Conservation (phyloP, 2,113 vertebrate species). For the Numenius arquata region DNA sequence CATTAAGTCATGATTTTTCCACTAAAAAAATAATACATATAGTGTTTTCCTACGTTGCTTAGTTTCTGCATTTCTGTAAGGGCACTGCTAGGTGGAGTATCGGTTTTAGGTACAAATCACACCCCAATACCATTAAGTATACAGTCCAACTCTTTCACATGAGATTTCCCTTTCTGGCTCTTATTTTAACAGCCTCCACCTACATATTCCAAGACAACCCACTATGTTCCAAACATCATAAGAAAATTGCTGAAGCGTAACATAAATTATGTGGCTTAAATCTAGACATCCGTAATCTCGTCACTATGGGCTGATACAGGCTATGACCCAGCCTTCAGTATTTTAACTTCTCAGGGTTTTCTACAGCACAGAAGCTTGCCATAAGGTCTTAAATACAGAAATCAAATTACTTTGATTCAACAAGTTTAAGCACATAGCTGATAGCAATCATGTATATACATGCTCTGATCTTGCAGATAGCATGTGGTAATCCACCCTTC, state of each 20-base stretch:
- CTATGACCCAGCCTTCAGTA: fast-evolving
- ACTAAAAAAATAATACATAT: not conserved
- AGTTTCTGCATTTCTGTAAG: not conserved
- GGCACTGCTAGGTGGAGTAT: not conserved
- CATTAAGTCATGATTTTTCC: not conserved
- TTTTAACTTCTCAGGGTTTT: not conserved
- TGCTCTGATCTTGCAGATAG: not conserved
- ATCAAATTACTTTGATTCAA: not conserved
- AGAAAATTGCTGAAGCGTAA: not conserved
- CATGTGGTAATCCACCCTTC: not conserved
- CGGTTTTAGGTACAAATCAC: not conserved
- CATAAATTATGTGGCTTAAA: not conserved
- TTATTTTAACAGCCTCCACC: not conserved
- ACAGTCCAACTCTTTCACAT: not conserved
- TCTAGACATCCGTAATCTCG: not conserved
- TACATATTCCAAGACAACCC: not conserved
- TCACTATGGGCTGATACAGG: not conserved
- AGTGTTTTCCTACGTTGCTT: not conserved
- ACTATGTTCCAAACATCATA: not conserved
- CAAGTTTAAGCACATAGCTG: not conserved
- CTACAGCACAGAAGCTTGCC: not conserved
- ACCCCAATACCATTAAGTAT: not conserved
- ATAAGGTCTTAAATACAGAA: not conserved
- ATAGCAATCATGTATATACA: not conserved
- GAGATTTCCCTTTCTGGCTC: not conserved